Percentiles rank a stretch among this genome's conserved stretches.
Evolutionary conservation across 1,140 invertebrate species (phyloP).

Genomic region (Macrobrachium rosenbergii): DNA sequence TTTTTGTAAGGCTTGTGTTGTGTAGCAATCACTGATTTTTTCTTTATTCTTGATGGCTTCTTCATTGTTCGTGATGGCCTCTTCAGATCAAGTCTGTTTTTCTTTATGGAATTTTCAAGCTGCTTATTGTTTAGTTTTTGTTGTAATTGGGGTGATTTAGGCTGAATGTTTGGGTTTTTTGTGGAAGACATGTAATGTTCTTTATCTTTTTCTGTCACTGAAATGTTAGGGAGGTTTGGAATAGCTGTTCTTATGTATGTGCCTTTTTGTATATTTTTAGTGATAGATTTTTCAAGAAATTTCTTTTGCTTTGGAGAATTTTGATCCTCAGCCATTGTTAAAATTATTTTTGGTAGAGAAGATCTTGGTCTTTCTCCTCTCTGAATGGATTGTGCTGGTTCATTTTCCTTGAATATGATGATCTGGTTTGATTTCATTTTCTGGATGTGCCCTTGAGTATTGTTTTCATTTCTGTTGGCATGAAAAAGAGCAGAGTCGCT

Average conservation of each 20-base stretch:
- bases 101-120: too few relatives aligned
- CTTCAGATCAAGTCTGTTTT: too few relatives aligned
- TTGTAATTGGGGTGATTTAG: too few relatives aligned
- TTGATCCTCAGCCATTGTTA: slow-evolving; percentile 8
- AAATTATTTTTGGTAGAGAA: slow-evolving; percentile 3
- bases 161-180: too few relatives aligned
- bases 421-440: slow-evolving; percentile 5
- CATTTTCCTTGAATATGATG: slow-evolving; percentile 17
- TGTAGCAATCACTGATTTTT: too few relatives aligned
- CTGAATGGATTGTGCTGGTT: background rate
- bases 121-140: too few relatives aligned
- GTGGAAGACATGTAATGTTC: too few relatives aligned
- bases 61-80: too few relatives aligned
- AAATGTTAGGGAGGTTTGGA: background rate
- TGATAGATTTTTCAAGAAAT: background rate
- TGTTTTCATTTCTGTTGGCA: background rate
- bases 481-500: slow-evolving; percentile 10
- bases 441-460: background rate
- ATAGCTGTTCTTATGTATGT: background rate
- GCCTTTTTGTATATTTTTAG: background rate
- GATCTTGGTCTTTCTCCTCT: background rate
- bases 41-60: too few relatives aligned
- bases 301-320: background rate
- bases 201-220: too few relatives aligned
- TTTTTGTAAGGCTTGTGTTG: too few relatives aligned